Evolutionary conservation across 2,797 vertebrate genomes (phyloP).

Genomic region (Silurus lanzhouensis): DNA sequence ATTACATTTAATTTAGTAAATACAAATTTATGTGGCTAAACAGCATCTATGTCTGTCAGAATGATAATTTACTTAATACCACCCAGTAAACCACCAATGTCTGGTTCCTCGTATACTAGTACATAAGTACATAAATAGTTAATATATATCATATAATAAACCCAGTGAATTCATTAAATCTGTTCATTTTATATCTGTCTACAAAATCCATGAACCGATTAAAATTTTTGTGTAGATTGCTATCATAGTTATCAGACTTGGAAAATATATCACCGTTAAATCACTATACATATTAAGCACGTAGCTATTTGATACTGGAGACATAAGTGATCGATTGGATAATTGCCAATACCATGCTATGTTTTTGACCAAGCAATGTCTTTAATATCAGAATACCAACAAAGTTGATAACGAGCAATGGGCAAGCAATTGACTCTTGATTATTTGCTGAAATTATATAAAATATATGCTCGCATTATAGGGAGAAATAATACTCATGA

Average conservation of each 20-base stretch:
- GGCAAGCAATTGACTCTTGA: conserved; percentile 42
- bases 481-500: conserved; percentile 34
- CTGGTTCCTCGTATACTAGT: conserved; percentile 15
- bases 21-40: conserved; percentile 6
- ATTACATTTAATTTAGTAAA: neutral
- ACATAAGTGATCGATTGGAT: conserved; percentile 15
- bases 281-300: neutral
- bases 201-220: conserved; percentile 7
- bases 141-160: neutral
- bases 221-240: neutral
- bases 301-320: neutral
- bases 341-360: conserved; percentile 11
- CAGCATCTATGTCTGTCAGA: conserved; percentile 20
- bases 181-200: conserved; percentile 39
- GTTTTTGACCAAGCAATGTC: neutral
- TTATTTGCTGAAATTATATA: conserved; percentile 33
- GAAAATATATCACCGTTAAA: neutral
- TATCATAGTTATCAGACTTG: neutral
- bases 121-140: neutral
- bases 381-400: conserved; percentile 9
- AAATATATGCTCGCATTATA: conserved; percentile 7
- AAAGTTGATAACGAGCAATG: conserved; percentile 1
- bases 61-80: conserved; percentile 17
- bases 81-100: conserved; percentile 17
- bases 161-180: conserved; percentile 46